Evolutionary conservation across 2,113 vertebrate species (phyloP).

Genomic region (Amblyopsis rosae): DNA sequence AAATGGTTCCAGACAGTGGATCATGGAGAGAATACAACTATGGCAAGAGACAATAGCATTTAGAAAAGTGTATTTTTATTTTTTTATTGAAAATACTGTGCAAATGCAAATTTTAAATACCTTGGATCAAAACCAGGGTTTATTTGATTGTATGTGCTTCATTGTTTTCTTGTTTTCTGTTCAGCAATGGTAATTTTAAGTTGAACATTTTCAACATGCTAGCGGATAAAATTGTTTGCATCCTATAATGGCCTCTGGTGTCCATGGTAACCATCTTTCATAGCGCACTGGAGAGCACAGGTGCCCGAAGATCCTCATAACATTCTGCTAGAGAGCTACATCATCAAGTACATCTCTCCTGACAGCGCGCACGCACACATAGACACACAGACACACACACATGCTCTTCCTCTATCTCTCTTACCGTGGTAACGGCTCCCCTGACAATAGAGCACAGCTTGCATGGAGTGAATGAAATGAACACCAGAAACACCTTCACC

Average conservation of each 20-base stretch:
- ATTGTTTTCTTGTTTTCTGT: neutral
- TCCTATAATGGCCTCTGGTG: slow-evolving; percentile 57
- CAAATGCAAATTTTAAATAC: too few relatives aligned
- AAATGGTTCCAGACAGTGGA: neutral
- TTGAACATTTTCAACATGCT: slow-evolving; percentile 16
- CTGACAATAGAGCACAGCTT: slow-evolving; percentile 62
- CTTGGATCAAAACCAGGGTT: neutral
- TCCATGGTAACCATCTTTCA: slow-evolving; percentile 63
- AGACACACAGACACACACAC: slow-evolving; percentile 27
- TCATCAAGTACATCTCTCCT: slow-evolving; percentile 2
- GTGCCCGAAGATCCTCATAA: slow-evolving; percentile 54
- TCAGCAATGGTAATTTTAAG: neutral
- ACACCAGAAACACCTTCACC: slow-evolving; percentile 63
- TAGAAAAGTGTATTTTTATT: neutral
- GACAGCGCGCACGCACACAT: slow-evolving; percentile 20
- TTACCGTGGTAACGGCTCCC: slow-evolving; percentile 45
- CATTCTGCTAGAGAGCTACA: slow-evolving; percentile 12
- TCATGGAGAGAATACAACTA: neutral
- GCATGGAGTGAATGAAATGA: slow-evolving; percentile 64
- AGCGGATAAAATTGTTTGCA: slow-evolving; percentile 28
- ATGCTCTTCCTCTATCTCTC: slow-evolving; percentile 5
- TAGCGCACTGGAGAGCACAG: slow-evolving; percentile 53
- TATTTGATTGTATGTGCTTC: neutral
- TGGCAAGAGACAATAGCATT: neutral
- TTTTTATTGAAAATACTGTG: too few relatives aligned